These are phyloP conservation scores for Zosterops lateralis DNA, from an alignment of 2,113 vertebrate genomes.

Conservation along the genomic window DNA sequence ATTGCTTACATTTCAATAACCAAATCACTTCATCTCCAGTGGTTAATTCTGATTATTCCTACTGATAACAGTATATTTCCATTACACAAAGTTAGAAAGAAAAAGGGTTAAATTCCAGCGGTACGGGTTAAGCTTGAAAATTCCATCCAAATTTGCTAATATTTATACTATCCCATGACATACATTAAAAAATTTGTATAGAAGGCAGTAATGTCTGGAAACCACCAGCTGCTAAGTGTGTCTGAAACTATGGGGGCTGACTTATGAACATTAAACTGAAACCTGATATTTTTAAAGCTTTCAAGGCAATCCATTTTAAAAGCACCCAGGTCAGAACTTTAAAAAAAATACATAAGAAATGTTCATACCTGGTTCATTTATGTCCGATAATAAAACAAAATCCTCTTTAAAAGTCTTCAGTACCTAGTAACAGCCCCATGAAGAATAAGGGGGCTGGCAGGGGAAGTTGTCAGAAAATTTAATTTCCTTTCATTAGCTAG, in stretches of 20 bases:
- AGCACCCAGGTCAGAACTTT: conserved; percentile 61
- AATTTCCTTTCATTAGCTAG: conserved; percentile 89
- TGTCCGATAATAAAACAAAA: conserved; percentile 75
- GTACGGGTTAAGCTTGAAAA: not conserved
- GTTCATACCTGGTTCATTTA: conserved; percentile 74
- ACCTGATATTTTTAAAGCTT: conserved; percentile 67
- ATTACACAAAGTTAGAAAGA: not conserved
- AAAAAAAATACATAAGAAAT: conserved; percentile 26
- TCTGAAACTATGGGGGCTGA: conserved; percentile 59
- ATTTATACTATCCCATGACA: conserved; percentile 43
- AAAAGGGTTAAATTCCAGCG: conserved; percentile 9
- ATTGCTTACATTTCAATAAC: not conserved
- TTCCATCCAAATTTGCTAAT: conserved; percentile 41
- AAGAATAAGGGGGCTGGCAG: conserved; percentile 77
- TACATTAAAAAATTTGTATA: conserved; percentile 38
- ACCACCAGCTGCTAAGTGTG: conserved; percentile 56
- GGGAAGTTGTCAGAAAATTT: conserved; percentile 87
- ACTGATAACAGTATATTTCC: not conserved
- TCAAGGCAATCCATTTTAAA: conserved; percentile 64
- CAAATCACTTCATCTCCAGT: not conserved
- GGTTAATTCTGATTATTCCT: not conserved
- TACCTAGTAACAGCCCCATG: conserved; percentile 75
- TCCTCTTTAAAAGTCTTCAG: conserved; percentile 79
- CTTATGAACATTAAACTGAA: conserved; percentile 73
- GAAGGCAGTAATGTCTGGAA: conserved; percentile 64